Percentiles rank a stretch among this genome's conserved stretches.
Conservation (phyloP, 2,113 vertebrate genomes). For the Caracal caracal region DNA sequence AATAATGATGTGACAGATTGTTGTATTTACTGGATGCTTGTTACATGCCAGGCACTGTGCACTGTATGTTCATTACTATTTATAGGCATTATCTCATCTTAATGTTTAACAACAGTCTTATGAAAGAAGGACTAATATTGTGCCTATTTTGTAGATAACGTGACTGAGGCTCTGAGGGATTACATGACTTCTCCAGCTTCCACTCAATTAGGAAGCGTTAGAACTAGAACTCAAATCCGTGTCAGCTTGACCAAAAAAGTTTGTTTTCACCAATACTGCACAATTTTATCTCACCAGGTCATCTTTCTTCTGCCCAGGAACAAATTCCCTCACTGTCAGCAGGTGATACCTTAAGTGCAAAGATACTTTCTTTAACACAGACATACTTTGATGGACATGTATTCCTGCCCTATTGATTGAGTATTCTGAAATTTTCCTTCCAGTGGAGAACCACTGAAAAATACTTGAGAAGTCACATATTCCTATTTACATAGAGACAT, state of each 20-base stretch:
- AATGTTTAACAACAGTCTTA: not conserved
- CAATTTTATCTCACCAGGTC: not conserved
- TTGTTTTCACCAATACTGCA: not conserved
- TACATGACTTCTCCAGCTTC: not conserved
- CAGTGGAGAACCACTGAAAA: not conserved
- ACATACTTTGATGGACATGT: not conserved
- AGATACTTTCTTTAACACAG: not conserved
- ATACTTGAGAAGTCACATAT: not conserved
- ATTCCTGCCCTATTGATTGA: not conserved
- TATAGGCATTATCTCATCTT: not conserved
- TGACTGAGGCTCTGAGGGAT: not conserved
- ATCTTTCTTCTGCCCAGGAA: not conserved
- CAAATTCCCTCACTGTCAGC: not conserved
- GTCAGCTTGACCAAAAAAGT: not conserved
- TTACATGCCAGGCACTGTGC: not conserved
- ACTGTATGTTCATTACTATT: not conserved
- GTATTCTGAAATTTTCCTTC: slow-evolving; percentile 24
- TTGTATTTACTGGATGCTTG: not conserved
- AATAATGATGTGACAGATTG: not conserved
- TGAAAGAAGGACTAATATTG: not conserved
- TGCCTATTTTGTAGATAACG: not conserved
- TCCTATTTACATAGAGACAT: not conserved
- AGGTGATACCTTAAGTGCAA: not conserved
- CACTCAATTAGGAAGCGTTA: not conserved
- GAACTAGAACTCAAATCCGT: not conserved